Conservation (phyloP, 2,888 invertebrate species). For the Hoplodrina blanda region DNA sequence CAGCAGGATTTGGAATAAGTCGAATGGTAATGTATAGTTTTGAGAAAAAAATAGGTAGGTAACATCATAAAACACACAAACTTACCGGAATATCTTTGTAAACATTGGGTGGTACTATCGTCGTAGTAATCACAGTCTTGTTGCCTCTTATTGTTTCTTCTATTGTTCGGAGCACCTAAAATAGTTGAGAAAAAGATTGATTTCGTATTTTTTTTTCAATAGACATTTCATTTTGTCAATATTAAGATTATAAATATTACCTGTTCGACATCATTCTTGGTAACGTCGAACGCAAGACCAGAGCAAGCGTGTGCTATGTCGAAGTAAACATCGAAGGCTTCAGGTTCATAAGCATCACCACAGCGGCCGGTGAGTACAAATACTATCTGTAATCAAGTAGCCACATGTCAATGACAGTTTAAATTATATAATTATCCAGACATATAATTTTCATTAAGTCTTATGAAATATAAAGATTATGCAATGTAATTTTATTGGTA, state of each 20-base stretch:
- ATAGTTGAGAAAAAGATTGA: not conserved
- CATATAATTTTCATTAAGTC: too few relatives aligned
- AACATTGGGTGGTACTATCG: conserved; percentile 17
- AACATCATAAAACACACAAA: conserved; percentile 3
- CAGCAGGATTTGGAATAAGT: too few relatives aligned
- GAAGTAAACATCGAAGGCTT: conserved; percentile 46
- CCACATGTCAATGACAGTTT: too few relatives aligned
- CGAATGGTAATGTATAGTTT: too few relatives aligned
- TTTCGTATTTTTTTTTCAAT: not conserved
- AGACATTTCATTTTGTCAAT: not conserved
- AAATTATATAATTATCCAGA: too few relatives aligned
- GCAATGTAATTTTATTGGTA: too few relatives aligned
- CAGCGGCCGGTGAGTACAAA: conserved; percentile 60
- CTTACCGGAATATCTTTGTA: conserved; percentile 45
- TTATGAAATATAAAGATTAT: too few relatives aligned
- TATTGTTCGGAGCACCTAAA: conserved; percentile 50
- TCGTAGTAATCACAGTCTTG: conserved; percentile 31
- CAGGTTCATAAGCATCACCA: rapidly evolving
- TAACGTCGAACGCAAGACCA: conserved; percentile 43
- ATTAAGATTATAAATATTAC: conserved; percentile 31
- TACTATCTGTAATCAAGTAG: conserved; percentile 43
- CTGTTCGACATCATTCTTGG: conserved; percentile 17
- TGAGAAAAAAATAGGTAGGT: not conserved
- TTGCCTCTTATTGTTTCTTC: conserved; percentile 51
- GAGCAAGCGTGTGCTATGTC: conserved; percentile 57